These are phyloP conservation scores for Pempheris klunzingeri DNA, from an alignment of 2,797 vertebrate species.

Conservation along the genomic window DNA sequence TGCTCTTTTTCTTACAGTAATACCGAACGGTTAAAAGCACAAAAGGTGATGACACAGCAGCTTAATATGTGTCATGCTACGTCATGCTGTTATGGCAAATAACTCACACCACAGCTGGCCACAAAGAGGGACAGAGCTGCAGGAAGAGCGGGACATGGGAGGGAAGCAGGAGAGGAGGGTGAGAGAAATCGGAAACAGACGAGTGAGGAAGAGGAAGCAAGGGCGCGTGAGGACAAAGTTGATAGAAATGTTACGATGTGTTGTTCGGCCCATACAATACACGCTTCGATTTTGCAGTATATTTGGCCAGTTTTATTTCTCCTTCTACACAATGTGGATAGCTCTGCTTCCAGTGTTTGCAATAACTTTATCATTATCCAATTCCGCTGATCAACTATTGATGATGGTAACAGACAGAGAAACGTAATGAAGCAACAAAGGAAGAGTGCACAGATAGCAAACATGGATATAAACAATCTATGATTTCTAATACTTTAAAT, in stretches of 20 bases:
- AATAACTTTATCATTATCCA: background rate
- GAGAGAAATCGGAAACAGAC: conserved; percentile 45
- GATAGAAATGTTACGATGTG: conserved; percentile 31
- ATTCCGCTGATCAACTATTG: background rate
- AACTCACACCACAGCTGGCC: conserved; percentile 23
- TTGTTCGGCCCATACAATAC: conserved; percentile 11
- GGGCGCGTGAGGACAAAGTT: conserved; percentile 51
- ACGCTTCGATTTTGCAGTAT: background rate
- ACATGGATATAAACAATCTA: no score
- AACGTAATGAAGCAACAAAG: background rate
- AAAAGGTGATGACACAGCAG: background rate
- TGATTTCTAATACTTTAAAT: background rate
- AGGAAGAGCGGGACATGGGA: conserved; percentile 20
- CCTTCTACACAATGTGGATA: background rate
- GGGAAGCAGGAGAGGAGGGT: background rate
- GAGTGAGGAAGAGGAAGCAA: conserved; percentile 37
- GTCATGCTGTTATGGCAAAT: conserved; percentile 17
- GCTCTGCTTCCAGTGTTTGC: background rate
- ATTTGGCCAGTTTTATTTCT: background rate
- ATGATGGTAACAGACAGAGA: background rate
- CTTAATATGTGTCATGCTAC: conserved; percentile 15
- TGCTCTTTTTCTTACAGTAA: background rate
- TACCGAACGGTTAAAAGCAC: conserved; percentile 6
- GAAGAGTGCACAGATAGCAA: background rate
- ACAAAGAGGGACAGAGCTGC: conserved; percentile 9